phyloP scores from a whole-genome alignment of 2,888 invertebrate species.

The Anoncus sp. region DNA sequence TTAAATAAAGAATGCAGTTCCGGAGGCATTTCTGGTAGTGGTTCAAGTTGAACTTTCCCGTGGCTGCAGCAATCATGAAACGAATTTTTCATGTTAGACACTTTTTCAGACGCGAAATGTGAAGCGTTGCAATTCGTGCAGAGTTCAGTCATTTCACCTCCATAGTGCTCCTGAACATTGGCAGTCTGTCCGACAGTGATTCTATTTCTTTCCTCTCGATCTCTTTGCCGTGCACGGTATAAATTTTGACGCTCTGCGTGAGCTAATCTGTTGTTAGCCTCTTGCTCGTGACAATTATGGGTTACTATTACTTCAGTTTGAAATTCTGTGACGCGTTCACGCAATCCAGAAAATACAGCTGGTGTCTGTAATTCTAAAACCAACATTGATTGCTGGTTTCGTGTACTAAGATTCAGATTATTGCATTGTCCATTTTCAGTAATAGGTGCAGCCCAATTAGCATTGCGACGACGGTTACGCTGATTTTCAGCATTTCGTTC shows the following conservation, averaged over 20 bases:
- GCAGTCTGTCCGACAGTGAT: neutral
- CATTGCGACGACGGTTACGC: slow-evolving; percentile 11
- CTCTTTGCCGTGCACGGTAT: neutral
- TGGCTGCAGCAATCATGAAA: slow-evolving; percentile 62
- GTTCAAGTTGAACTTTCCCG: slow-evolving; percentile 47
- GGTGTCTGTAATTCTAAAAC: neutral
- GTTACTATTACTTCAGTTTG: neutral
- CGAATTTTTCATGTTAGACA: slow-evolving; percentile 52
- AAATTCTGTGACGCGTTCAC: neutral
- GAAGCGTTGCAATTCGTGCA: slow-evolving; percentile 46
- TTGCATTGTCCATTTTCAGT: neutral
- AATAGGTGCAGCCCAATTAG: neutral
- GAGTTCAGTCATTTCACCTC: slow-evolving; percentile 31
- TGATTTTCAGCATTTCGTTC: slow-evolving; percentile 40
- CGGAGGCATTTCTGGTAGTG: slow-evolving; percentile 40
- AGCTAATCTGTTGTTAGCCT: slow-evolving; percentile 7
- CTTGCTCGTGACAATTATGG: neutral
- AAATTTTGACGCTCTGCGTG: slow-evolving; percentile 9
- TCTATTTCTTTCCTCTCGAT: neutral
- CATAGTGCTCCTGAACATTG: slow-evolving; percentile 45
- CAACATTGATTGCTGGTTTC: neutral
- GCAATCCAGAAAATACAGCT: neutral
- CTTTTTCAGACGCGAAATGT: slow-evolving; percentile 52
- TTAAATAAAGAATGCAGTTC: slow-evolving; percentile 52
- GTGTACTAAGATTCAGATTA: neutral